Evolutionary conservation across 2,888 invertebrate genomes (phyloP), one percentile per base, ranked within the genome.

Genomic region (Anoncus sp.): DNA sequence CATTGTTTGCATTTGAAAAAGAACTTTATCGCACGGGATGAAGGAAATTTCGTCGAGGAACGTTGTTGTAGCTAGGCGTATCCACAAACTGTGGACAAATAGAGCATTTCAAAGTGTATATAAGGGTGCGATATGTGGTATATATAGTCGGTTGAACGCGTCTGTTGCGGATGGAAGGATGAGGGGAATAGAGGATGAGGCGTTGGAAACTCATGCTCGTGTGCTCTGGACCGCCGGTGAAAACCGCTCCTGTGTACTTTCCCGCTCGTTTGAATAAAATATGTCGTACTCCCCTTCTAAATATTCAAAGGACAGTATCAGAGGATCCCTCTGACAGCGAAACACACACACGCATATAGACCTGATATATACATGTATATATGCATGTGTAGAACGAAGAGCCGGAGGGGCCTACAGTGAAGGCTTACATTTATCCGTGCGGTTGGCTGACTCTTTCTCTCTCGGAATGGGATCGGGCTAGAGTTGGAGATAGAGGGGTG

Each of bases 301-400:
- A 88, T 88, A 88, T 88, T 88, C 87, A 87, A 82, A 79, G 85
- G 84, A 83, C 82, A 81, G 82, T 72, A 79, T 72, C 72, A 75
- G 75, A 69, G 79, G 72, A 65, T 72, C 55, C 72, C 63, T 72
- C 59, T 49, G 49, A 67, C 67, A 51, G 49, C 38, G 62, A 69
- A 67, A 59, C 49, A 57, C 47, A 51, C 24, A 40, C 65, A 49
- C 59, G 12, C 14, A 27, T 38, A 53, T 22, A 9, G 22, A 49
- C 7, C 20, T 49, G n/a, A 43, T 20, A 4, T 40, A 9, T 40
- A 31, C n/a, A 22, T 22, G 45, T 47, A 18, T 40, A 16, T 51
- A 12, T 43, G 51, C 18, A 35, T 47, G 51, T 53, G 31, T 45
- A 9, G 9, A 12, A 60, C 43, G 20, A 24, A 40, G 18, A 38